A percentile compares a stretch with the other conserved stretches of the same genome.
Evolutionary conservation across 2,888 invertebrate species (phyloP).

Genomic region (Drosophila prolongata): DNA sequence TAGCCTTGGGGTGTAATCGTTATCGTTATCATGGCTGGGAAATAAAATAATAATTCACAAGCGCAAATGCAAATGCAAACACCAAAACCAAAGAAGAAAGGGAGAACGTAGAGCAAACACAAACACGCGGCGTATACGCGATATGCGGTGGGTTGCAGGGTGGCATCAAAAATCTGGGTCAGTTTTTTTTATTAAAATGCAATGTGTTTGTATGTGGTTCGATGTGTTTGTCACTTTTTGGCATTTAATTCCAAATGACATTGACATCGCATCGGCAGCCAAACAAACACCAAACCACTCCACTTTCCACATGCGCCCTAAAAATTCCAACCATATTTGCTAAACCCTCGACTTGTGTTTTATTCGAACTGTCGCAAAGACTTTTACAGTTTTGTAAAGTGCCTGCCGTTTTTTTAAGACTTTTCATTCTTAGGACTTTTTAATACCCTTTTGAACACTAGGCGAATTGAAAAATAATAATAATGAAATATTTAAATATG

Average conservation of each 20-base stretch:
- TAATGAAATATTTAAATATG: too few species aligned
- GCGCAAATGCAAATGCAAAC: conserved; percentile 24
- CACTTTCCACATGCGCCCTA: background rate
- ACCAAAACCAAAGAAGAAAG: background rate
- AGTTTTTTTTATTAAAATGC: conserved; percentile 62
- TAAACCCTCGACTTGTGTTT: background rate
- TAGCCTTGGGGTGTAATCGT: conserved; percentile 10
- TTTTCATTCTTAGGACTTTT: too few species aligned
- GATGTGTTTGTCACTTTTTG: conserved; percentile 64
- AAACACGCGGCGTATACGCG: conserved; percentile 35
- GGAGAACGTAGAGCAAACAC: conserved; percentile 6
- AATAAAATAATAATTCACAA: conserved; percentile 48
- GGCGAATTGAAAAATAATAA: too few species aligned
- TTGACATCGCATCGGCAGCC: conserved; percentile 48
- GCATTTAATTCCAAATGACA: conserved; percentile 67
- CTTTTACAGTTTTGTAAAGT: background rate
- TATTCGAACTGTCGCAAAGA: background rate
- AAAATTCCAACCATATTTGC: background rate
- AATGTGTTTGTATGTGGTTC: conserved; percentile 10
- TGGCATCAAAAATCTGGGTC: conserved; percentile 80
- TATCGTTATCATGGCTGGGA: conserved; percentile 27
- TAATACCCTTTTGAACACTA: too few species aligned
- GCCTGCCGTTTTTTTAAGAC: background rate
- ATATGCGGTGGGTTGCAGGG: conserved; percentile 20
- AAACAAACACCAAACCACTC: conserved; percentile 16